These are phyloP conservation scores for Caiman crocodilus DNA, from an alignment of 2,797 vertebrate genomes.

Conservation along the genomic window DNA sequence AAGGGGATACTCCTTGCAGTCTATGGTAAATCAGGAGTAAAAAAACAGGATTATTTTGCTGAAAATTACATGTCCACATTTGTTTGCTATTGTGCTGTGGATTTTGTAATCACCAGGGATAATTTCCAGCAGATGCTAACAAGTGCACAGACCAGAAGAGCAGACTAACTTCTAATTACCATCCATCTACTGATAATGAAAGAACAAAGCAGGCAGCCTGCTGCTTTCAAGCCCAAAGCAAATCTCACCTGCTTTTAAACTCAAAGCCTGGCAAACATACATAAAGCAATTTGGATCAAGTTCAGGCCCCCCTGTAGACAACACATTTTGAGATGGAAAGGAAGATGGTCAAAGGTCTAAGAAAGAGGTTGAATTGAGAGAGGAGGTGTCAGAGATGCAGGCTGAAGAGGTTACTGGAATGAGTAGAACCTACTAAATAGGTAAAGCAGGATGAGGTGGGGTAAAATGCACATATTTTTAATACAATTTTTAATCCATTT, in stretches of 20 bases:
- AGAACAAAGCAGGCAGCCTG: neutral
- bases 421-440: neutral
- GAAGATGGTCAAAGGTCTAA: neutral
- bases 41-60: neutral
- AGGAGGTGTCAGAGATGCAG: neutral
- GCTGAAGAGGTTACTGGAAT: neutral
- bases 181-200: accelerated
- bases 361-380: neutral
- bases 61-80: neutral
- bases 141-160: neutral
- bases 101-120: neutral
- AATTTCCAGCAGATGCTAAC: neutral
- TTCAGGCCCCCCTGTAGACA: neutral
- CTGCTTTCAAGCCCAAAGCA: neutral
- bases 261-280: neutral
- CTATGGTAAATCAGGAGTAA: neutral
- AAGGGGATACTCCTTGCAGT: neutral
- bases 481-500: neutral
- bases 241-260: neutral
- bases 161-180: accelerated
- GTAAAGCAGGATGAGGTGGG: neutral
- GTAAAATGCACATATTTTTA: neutral
- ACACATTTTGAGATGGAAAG: neutral
- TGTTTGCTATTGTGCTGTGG: neutral
- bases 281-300: neutral